Conservation (phyloP, 2,797 vertebrate genomes). For the Enteromius thamalakanensis region DNA sequence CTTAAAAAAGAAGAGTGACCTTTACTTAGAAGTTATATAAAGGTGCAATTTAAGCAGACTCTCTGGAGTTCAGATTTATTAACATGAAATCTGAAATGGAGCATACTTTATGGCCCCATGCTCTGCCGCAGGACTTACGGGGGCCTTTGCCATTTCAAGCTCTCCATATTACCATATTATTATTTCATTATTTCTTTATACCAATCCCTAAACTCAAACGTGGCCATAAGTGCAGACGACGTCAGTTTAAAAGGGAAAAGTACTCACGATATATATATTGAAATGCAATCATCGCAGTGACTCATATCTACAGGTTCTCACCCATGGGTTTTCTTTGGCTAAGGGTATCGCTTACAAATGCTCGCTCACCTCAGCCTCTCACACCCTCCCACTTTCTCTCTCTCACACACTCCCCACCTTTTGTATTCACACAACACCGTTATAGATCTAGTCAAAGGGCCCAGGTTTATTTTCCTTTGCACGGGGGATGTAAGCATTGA, state of each 20-base stretch:
- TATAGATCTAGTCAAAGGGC: slow-evolving; percentile 63
- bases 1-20: slow-evolving; percentile 77
- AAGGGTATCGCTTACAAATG: slow-evolving; percentile 64
- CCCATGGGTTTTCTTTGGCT: slow-evolving; percentile 68
- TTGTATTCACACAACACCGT: slow-evolving; percentile 57
- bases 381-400: slow-evolving; percentile 40
- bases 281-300: slow-evolving; percentile 64
- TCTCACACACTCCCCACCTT: slow-evolving; percentile 51
- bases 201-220: slow-evolving; percentile 46
- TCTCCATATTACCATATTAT: slow-evolving; percentile 62
- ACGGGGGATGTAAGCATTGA: slow-evolving; percentile 67
- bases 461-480: slow-evolving; percentile 71
- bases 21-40: slow-evolving; percentile 81
- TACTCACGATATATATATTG: slow-evolving; percentile 48
- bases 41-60: slow-evolving; percentile 77
- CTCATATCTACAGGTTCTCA: slow-evolving; percentile 69
- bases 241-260: slow-evolving; percentile 42
- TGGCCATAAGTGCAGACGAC: slow-evolving; percentile 35
- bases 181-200: slow-evolving; percentile 57
- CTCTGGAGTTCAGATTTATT: slow-evolving; percentile 75
- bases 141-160: slow-evolving; percentile 68
- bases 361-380: slow-evolving; percentile 40
- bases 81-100: slow-evolving; percentile 72
- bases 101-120: slow-evolving; percentile 67
- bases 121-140: slow-evolving; percentile 58